Evolutionary conservation across 2,888 invertebrate genomes (phyloP).

Genomic region (Drepanosiphum platanoidis): DNA sequence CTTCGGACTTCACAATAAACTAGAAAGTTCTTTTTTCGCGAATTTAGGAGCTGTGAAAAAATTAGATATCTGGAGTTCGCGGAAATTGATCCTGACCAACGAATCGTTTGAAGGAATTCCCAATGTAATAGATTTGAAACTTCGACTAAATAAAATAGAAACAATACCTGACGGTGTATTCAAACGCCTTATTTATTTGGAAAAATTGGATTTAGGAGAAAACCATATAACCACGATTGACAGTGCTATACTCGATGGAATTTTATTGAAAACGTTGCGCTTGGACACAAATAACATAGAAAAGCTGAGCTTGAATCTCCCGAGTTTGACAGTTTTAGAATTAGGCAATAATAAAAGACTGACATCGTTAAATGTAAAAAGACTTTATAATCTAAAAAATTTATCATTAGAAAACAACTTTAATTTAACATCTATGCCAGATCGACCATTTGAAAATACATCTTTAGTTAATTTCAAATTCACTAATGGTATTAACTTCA

Average conservation of each 20-base stretch:
- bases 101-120: constrained; percentile 41
- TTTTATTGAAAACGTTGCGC: constrained; percentile 49
- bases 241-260: constrained; percentile 71
- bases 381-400: constrained; percentile 56
- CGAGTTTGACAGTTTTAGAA: constrained; percentile 68
- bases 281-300: constrained; percentile 73
- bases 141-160: constrained; percentile 31
- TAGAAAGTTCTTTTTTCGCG: constrained; percentile 22
- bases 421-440: constrained; percentile 3
- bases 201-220: constrained; percentile 74
- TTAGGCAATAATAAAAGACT: constrained; percentile 63
- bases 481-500: constrained; percentile 76
- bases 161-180: constrained; percentile 68
- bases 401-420: constrained; percentile 48
- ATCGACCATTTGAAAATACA: constrained; percentile 43
- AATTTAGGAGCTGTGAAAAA: neutral
- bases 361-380: constrained; percentile 27
- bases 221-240: constrained; percentile 75
- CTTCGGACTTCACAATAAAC: constrained; percentile 12
- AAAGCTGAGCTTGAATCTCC: constrained; percentile 72
- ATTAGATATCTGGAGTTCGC: constrained; percentile 35
- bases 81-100: constrained; percentile 41
- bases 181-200: constrained; percentile 70
- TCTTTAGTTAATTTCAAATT: constrained; percentile 70
- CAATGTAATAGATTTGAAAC: constrained; percentile 7